Evolutionary conservation across 2,797 vertebrate species (phyloP), one percentile per base, ranked within the genome.

Genomic region (Protonibea diacanthus): DNA sequence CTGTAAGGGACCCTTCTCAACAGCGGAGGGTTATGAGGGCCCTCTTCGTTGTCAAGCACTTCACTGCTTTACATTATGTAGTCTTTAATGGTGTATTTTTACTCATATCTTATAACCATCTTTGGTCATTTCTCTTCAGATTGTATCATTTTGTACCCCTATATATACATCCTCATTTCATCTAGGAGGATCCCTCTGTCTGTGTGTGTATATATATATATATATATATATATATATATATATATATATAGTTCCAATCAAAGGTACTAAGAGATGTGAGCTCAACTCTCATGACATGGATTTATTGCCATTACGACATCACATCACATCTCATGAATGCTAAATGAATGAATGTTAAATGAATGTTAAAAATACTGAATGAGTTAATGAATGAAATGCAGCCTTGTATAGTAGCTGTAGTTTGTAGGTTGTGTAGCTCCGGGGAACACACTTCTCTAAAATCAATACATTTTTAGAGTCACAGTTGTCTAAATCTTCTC

Each of bases 401-500:
- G 27, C 2, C 0, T 10, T 12, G 18, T 17, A 25, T 38, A 42
- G 2, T 33, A 2, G 25, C n/a, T 49, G 13, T 11, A 6, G 18
- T 53, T 59, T 38, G 58, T 23, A 42, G 17, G n/a, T 5, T 47
- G 8, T 38, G 25, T 13, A 17, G 8, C 15, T 44, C 33, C 1
- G 2, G 11, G 48, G 4, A 53, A 49, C 5, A 20, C 2, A 42
- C 27, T 61, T 61, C 51, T 62, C 2, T 53, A 9, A 55, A 72
- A 66, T 45, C 1, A 0, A 40, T 25, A 10, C 6, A 27, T 62
- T 61, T 23, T 61, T 33, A 7, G 44, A 82, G 3, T 1, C 20
- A 38, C 44, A 76, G 45, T 61, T 74, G 48, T 42, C 33, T 15
- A n/a, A 21, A 67, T 62, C 45, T 63, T 74, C 56, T 63, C 49